Evolutionary conservation across 2,113 vertebrate genomes (phyloP).

Genomic region (Corythaixoides concolor): DNA sequence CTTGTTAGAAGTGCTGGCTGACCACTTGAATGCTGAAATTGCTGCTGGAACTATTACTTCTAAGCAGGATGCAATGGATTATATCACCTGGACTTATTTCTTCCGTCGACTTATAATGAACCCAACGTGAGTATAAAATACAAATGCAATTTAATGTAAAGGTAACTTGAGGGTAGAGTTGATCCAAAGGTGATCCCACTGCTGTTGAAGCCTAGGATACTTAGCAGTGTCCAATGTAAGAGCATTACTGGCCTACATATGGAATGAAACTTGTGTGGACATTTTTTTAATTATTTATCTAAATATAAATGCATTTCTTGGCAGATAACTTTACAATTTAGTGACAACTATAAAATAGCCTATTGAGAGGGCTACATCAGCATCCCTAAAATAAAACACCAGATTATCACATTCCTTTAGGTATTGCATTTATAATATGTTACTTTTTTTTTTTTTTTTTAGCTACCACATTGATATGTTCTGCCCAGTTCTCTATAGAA

Average conservation of each 20-base stretch:
- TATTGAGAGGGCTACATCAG: neutral
- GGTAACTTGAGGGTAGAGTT: neutral
- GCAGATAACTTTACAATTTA: constrained; percentile 31
- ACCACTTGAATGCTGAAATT: constrained; percentile 96
- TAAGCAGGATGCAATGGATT: constrained; percentile 98
- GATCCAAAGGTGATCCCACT: neutral
- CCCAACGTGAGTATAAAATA: constrained; percentile 83
- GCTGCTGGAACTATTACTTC: constrained; percentile 93
- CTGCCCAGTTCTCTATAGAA: constrained; percentile 4
- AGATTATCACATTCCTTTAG: constrained; percentile 17
- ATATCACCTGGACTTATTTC: constrained; percentile 99
- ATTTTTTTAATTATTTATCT: neutral
- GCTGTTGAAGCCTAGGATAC: neutral
- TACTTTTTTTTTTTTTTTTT: constrained; percentile 26
- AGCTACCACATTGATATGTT: neutral
- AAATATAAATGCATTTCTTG: constrained; percentile 43
- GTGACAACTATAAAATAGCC: constrained; percentile 7
- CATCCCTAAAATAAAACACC: constrained; percentile 24
- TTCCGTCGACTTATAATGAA: constrained; percentile 98
- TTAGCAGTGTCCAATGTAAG: neutral
- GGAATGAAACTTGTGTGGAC: neutral
- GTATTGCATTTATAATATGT: constrained; percentile 7
- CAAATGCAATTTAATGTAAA: neutral
- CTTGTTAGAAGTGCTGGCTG: constrained; percentile 90
- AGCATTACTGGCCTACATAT: neutral